A percentile compares a stretch with the other conserved stretches of the same genome.
Evolutionary conservation across 2,888 invertebrate species (phyloP).

Genomic region (Megaustenia siamemsis): DNA sequence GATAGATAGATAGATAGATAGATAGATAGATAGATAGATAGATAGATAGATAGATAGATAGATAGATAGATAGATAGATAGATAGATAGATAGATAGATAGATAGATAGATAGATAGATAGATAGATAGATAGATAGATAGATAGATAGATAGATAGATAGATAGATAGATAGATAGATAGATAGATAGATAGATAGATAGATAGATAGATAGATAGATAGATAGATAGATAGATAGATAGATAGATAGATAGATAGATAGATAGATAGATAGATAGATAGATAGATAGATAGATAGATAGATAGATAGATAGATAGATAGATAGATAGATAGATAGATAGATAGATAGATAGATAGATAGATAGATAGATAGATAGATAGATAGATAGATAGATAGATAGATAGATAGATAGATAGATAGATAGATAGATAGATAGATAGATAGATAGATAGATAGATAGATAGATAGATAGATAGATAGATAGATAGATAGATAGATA

Average conservation of each 20-base stretch:
- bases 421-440: neutral
- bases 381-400: neutral
- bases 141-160: too few relatives aligned
- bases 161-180: too few relatives aligned
- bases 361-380: neutral
- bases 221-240: conserved; percentile 40
- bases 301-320: neutral
- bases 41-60: too few relatives aligned
- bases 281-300: neutral
- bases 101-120: too few relatives aligned
- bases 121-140: too few relatives aligned
- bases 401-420: neutral
- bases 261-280: neutral
- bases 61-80: too few relatives aligned
- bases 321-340: neutral
- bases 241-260: neutral
- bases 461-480: neutral
- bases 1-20: too few relatives aligned
- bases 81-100: too few relatives aligned
- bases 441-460: neutral
- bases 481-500: neutral
- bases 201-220: too few relatives aligned
- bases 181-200: too few relatives aligned
- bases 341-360: neutral
- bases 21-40: too few relatives aligned